Base-by-base conservation (phyloP, 1,140 invertebrate genomes). In the Venustaconcha ellipsiformis region DNA sequence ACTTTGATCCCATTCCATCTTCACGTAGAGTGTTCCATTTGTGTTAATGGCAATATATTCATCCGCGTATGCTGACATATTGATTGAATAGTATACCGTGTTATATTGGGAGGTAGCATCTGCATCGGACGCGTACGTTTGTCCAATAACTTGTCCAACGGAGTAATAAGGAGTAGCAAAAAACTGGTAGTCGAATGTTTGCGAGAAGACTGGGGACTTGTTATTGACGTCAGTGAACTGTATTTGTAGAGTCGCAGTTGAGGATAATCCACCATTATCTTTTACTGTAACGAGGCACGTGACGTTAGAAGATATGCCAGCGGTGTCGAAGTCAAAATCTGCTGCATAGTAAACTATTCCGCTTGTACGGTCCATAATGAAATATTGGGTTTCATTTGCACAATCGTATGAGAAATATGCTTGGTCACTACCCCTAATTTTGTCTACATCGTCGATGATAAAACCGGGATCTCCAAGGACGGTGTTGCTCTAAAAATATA, bases 281-380 rank as follows among this genome's bases (percentile, higher is more conserved):
- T 20, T 76, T 17, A 76, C 68, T 3, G 68, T 76, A 1, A 76
- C 74, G n/a, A 60, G n/a, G 57, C 74, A 76, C 3, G 57, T 26
- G 62, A 58, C 70, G 2, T 68, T 68, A 11, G 63, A 14, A 18
- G 74, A 67, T 18, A 76, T 58, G 48, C 67, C 71, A 20, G 60
- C 74, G 15, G 68, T 67, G 60, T 76, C 74, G 30, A 71, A 76
- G 60, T 76, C 74, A 58, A 76, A 76, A 60, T n/a, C 67, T 14
- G 74, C 67, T 26, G 69, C n/a, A 63, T 57, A 76, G 20, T 62
- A 66, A n/a, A 76, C 55, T 15, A n/a, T 11, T 14, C 55, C 74
- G n/a, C 5, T 56, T 0, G 56, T 48, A 15, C 20, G 20, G 18
- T 57, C 30, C 74, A 76, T 66, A 14, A 57, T 55, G 56, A 76